Base-by-base conservation (phyloP, 1,140 invertebrate species). In the Heliconius eleuchia region DNA sequence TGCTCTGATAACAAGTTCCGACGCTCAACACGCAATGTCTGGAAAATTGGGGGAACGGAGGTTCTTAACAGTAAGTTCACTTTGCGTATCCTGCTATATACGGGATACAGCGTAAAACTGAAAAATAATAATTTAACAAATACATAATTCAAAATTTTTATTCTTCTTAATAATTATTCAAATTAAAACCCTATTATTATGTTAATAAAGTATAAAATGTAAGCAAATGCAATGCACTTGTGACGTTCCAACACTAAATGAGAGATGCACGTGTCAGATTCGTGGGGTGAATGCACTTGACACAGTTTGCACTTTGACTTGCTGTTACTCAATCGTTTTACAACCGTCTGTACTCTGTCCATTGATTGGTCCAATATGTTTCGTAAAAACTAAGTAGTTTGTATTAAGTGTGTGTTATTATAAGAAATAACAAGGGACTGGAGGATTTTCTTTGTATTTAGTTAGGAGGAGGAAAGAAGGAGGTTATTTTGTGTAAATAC, bases 241-340 rank as follows among this genome's bases (percentile, higher is more conserved):
- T 55, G 76, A 71, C 80, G 80, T 83, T 85, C 66, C 60, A 50
- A 76, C 70, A 80, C 80, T 57, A 72, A 78, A 71, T 74, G 71
- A 73, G 55, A 73, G 82, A 76, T 84, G 85, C 86, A 87, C 86
- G 86, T 87, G 85, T 84, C 80, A 81, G 83, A 81, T 86, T 85
- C 77, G 85, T 84, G 85, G 84, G 87, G 87, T 89, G 80, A 89
- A 87, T 81, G 86, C 84, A 86, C 87, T 89, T 88, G 84, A 86
- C 87, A 87, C 70, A 86, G 79, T 85, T 85, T 85, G 85, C 85
- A 85, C 83, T 86, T 87, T 88, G 83, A 86, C 85, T 81, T 60
- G 66, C n/a, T 76, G 78, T 82, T 82, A 79, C 80, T 82, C 83
- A 84, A 84, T 84, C 79, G 80, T 84, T 84, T 84, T 82, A 73